Evolutionary conservation across 2,797 vertebrate species (phyloP), one percentile per base, ranked within the genome.

Genomic region (Lerista edwardsae): DNA sequence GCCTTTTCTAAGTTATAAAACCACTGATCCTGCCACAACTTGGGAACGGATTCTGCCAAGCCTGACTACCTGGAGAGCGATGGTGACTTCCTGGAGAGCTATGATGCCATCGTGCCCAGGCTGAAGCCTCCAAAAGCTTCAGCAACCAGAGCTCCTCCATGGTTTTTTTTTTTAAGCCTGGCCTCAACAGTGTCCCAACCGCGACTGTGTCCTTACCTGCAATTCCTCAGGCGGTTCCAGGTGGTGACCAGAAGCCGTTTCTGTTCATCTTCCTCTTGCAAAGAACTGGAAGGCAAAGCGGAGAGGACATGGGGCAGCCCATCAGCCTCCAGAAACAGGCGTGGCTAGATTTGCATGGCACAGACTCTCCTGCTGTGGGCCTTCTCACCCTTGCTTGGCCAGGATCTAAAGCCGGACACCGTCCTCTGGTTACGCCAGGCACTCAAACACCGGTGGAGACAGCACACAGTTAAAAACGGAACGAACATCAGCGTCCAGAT

Each of bases 201-300:
- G 75, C 51, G 64, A 11, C 84, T 25, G 3, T 2, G 17, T 59
- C 76, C 92, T 91, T 94, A 98, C 98, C 97, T 97, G 92, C 95
- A 95, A 81, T 90, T 84, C 73, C 91, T 93, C 61, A 96, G 94
- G 62, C 93, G 88, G 93, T 97, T 97, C 97, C 97, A 98, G 87
- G 97, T 94, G 0, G 97, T 96, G 90, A 98, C 91, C 90, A 98
- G 94, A 57, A 98, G 96, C 74, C 97, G 97, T 88, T 97, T 98
- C 73, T 95, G 95, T 77, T 97, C 95, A 2, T 97, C 96, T 44
- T 92, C 91, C 68, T 96, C 95, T 44, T 87, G 94, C 87, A 96
- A 87, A 0, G 88, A 92, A 80, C 96, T 97, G 91, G 11, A 89
- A 94, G 75, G 59, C 14, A 91, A 92, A 89, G 31, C 76, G 91